Conservation (phyloP, 2,888 invertebrate genomes). For the Pollenia amentaria region DNA sequence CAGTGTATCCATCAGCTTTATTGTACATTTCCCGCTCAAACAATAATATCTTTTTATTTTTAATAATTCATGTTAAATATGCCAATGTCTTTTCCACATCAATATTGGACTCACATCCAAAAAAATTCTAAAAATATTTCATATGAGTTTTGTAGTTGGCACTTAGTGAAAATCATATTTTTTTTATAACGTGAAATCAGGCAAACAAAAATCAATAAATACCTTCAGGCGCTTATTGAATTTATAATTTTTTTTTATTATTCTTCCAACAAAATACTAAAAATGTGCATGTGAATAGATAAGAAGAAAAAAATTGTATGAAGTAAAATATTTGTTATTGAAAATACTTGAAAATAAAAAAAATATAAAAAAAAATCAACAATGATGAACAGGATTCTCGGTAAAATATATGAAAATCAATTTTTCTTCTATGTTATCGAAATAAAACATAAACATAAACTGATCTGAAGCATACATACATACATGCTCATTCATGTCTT, state of each 20-base stretch:
- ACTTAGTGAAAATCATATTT: not conserved
- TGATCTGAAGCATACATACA: not conserved
- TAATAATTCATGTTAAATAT: not conserved
- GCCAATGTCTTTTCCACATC: not conserved
- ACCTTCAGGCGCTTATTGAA: constrained; percentile 43
- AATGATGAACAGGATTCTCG: not conserved
- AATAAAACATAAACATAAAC: constrained; percentile 26
- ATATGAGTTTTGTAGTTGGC: not conserved
- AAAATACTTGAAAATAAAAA: not conserved
- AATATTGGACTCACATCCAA: not conserved
- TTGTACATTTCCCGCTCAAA: too few relatives aligned
- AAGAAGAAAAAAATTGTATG: constrained; percentile 22
- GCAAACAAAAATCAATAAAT: constrained; percentile 53
- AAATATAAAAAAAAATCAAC: not conserved
- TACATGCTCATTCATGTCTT: not conserved
- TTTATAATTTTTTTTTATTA: constrained; percentile 12
- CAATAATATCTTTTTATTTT: too few relatives aligned
- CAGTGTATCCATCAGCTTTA: too few relatives aligned
- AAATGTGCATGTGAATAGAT: constrained; percentile 34
- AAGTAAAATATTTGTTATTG: constrained; percentile 37
- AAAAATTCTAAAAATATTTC: not conserved
- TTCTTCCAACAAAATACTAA: constrained; percentile 1
- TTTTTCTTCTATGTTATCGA: constrained; percentile 47
- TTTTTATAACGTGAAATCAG: constrained; percentile 33
- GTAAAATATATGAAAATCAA: constrained; percentile 40